Base-by-base conservation (phyloP, 2,888 invertebrate genomes). In the Drosophila colorata region DNA sequence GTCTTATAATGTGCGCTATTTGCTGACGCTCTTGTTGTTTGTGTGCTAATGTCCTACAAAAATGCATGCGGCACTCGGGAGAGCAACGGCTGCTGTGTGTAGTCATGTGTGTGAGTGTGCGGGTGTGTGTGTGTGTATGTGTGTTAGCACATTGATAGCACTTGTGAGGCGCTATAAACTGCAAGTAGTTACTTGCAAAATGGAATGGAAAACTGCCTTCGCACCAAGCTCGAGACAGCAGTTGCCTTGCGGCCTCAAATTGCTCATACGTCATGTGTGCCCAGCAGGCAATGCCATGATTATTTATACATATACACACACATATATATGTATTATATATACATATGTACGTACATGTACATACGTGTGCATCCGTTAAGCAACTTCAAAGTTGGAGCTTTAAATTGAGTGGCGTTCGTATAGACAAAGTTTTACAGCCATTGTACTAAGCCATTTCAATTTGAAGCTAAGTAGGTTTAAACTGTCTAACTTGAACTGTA, bases 121-220 rank as follows among this genome's bases (percentile, higher is more conserved):
- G 52, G 37, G 38, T 20, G 48, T 35, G 41, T 41, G 31, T n/a
- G 31, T 38, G 46, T 23, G 41, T 14, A 49, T 43, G 64, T 69
- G 18, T 63, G 61, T 55, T 64, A 49, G 63, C 83, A 85, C 88
- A 88, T 82, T 86, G 86, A 88, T 82, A 80, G 88, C 83, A 88
- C 88, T 80, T 88, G 82, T 57, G 88, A 76, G 83, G 80, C 88
- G 88, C 86, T 83, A 83, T 86, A 82, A 82, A 88, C 86, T 82
- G 88, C 82, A 87, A 82, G 83, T 86, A 82, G 83, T 87, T 85
- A 79, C 83, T 78, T 33, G 55, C 67, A 61, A 74, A 72, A 61
- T 60, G 77, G 53, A 57, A 60, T 65, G 67, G 73, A 63, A 67
- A 74, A 73, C 78, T 61, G 76, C 56, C 73, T 53, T 33, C 31